Evolutionary conservation across 2,113 vertebrate genomes (phyloP).

Genomic region (Poeciliopsis prolifica): DNA sequence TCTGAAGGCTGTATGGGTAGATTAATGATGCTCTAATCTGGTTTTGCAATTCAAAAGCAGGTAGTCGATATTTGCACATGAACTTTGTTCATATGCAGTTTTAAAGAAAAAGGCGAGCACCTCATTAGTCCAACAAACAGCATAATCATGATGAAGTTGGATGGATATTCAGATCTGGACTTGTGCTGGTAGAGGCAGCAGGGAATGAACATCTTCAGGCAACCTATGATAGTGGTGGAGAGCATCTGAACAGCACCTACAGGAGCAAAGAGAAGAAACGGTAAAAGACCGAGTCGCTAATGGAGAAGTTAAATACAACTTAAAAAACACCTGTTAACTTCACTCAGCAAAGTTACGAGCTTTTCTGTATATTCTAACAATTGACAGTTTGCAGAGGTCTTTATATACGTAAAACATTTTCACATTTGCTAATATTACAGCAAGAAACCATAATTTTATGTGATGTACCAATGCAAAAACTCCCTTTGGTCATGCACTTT

Average conservation of each 20-base stretch:
- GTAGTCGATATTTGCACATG: not conserved
- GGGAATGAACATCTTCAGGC: slow-evolving; percentile 89
- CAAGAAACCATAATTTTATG: not conserved
- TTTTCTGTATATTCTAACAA: not conserved
- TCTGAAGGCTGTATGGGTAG: too few relatives aligned
- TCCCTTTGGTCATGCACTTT: too few relatives aligned
- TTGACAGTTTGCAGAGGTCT: not conserved
- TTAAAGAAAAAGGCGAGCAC: slow-evolving; percentile 63
- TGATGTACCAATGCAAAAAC: too few relatives aligned
- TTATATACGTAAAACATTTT: not conserved
- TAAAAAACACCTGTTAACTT: too few relatives aligned
- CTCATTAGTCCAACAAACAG: slow-evolving; percentile 96
- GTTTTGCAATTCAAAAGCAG: not conserved
- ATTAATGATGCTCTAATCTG: not conserved
- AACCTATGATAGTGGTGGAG: slow-evolving; percentile 93
- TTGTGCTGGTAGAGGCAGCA: slow-evolving; percentile 95
- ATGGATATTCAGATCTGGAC: slow-evolving; percentile 85
- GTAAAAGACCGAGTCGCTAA: not conserved
- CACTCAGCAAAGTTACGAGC: too few relatives aligned
- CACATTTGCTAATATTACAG: not conserved
- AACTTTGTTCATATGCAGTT: too few relatives aligned
- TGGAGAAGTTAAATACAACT: not conserved
- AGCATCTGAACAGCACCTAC: slow-evolving; percentile 95
- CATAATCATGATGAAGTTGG: slow-evolving; percentile 97
- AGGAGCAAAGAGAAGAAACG: not conserved